These are phyloP conservation scores for Leptonema lineaticorne DNA, from an alignment of 1,140 invertebrate genomes.

Conservation along the genomic window DNA sequence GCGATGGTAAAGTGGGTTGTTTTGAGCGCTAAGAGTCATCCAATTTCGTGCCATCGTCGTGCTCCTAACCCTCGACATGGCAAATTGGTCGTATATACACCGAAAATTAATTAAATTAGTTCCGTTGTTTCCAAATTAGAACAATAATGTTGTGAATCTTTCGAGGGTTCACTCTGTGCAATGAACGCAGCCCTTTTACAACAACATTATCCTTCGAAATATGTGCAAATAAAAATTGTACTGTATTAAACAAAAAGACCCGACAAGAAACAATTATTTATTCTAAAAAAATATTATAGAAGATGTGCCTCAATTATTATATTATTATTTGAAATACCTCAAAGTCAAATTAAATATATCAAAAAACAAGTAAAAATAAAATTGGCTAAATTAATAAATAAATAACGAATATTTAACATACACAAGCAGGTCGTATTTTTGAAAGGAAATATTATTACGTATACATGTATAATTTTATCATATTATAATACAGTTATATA, in stretches of 20 bases:
- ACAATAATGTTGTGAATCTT: background rate
- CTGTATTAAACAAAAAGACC: too few species aligned
- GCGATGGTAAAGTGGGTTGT: background rate
- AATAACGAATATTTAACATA: background rate
- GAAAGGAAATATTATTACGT: background rate
- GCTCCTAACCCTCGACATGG: background rate
- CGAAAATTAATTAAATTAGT: constrained; percentile 20
- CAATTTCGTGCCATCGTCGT: background rate
- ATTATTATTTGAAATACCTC: too few species aligned
- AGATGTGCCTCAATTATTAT: too few species aligned
- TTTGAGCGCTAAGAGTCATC: background rate
- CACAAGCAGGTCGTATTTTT: background rate
- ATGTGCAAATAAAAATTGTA: too few species aligned
- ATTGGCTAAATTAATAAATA: too few species aligned
- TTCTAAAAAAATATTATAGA: too few species aligned
- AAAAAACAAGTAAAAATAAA: too few species aligned
- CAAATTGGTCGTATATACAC: background rate
- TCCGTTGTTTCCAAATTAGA: constrained; percentile 11
- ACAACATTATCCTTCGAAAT: too few species aligned
- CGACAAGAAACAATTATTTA: too few species aligned
- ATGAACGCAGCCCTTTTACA: background rate
- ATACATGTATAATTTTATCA: background rate
- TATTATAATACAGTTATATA: background rate
- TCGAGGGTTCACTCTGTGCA: background rate
- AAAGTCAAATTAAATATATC: too few species aligned